Conservation (phyloP, 2,888 invertebrate species). For the Pantelozetes paolii region DNA sequence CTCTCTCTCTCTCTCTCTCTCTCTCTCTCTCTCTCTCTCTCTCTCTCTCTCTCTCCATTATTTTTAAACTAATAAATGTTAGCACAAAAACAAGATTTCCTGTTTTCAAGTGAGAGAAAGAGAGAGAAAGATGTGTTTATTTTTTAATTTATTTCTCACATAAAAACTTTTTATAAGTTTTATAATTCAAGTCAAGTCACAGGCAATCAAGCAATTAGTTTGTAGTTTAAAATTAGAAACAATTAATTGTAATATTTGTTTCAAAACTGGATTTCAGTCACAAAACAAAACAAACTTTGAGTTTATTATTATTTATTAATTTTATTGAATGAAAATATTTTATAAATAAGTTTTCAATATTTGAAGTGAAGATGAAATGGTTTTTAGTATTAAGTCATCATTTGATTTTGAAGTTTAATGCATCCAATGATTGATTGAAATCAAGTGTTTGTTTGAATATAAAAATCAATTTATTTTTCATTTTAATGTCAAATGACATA, state of each 20-base stretch:
- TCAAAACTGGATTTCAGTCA: not conserved
- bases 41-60: conserved; percentile 4
- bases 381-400: too few relatives aligned
- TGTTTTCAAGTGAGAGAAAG: conserved; percentile 23
- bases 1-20: conserved; percentile 6
- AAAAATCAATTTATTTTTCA: too few relatives aligned
- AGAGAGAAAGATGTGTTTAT: conserved; percentile 18
- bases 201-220: too few relatives aligned
- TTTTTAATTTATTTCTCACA: not conserved
- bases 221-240: not conserved
- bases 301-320: not conserved
- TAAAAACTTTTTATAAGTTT: not conserved
- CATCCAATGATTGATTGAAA: too few relatives aligned
- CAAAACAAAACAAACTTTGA: too few relatives aligned
- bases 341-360: too few relatives aligned
- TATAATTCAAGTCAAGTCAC: too few relatives aligned
- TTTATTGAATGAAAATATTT: not conserved
- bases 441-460: too few relatives aligned
- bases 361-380: too few relatives aligned
- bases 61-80: not conserved
- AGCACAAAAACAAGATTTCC: conserved; percentile 24
- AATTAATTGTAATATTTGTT: conserved; percentile 3
- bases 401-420: too few relatives aligned
- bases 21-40: not conserved
- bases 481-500: too few relatives aligned